Evolutionary conservation across 1,140 invertebrate genomes (phyloP).

Genomic region (Drosophila orosa): DNA sequence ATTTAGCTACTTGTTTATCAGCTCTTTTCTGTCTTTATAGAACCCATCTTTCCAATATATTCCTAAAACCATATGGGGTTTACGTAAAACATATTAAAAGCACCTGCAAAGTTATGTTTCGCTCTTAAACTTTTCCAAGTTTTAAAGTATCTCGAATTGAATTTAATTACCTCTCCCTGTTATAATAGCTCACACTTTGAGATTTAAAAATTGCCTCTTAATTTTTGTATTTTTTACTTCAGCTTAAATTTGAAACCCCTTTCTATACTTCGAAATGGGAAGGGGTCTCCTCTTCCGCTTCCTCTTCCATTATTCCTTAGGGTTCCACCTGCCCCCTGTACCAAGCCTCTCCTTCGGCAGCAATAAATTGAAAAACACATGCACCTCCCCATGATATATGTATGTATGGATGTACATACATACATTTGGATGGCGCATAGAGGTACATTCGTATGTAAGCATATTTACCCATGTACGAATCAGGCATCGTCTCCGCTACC

Average conservation of each 20-base stretch:
- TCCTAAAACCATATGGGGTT: no score
- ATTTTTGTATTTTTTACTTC: not conserved
- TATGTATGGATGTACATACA: slow-evolving; percentile 23
- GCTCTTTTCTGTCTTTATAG: no score
- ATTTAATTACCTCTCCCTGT: not conserved
- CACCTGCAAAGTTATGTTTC: no score
- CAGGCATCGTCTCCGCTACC: slow-evolving; percentile 58
- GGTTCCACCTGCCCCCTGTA: not conserved
- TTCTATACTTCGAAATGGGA: not conserved
- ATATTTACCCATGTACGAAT: slow-evolving; percentile 63
- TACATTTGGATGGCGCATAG: slow-evolving; percentile 24
- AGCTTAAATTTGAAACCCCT: not conserved
- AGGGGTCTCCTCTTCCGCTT: not conserved
- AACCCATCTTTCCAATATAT: no score
- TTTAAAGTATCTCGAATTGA: not conserved
- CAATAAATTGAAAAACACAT: slow-evolving; percentile 58
- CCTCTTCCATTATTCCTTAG: slow-evolving; percentile 2
- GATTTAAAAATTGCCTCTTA: not conserved
- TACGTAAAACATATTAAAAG: no score
- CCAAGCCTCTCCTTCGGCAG: not conserved
- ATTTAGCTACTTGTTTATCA: no score
- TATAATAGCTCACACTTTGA: not conserved
- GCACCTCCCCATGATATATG: slow-evolving; percentile 27
- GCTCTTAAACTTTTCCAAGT: no score
- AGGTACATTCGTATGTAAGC: slow-evolving; percentile 41